A percentile compares a stretch with the other conserved stretches of the same genome.
Conservation (phyloP, 2,888 invertebrate species). For the Clunio marinus region DNA sequence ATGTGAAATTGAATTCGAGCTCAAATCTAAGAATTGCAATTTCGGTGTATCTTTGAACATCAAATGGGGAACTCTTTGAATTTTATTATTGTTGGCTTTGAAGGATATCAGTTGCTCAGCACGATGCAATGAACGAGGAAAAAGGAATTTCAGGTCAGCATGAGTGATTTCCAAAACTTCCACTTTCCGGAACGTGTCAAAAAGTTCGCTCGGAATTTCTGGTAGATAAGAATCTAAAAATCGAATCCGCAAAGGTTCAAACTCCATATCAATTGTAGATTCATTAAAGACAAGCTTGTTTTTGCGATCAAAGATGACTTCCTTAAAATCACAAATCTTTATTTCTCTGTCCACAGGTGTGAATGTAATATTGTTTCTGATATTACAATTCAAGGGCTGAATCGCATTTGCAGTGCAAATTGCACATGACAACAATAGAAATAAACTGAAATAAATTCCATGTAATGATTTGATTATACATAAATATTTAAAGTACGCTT, state of each 20-base stretch:
- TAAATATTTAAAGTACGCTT: not conserved
- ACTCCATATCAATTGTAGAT: not conserved
- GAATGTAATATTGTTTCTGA: not conserved
- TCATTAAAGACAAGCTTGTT: not conserved
- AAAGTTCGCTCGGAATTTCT: not conserved
- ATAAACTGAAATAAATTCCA: no score
- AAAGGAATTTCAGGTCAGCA: slow-evolving; percentile 4
- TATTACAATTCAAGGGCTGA: not conserved
- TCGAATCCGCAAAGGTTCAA: not conserved
- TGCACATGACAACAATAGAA: not conserved
- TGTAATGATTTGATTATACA: no score
- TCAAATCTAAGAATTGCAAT: slow-evolving; percentile 13
- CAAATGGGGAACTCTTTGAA: not conserved
- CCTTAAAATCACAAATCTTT: not conserved
- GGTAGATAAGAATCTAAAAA: not conserved
- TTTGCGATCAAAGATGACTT: not conserved
- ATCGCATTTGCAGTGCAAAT: not conserved
- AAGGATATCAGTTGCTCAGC: not conserved
- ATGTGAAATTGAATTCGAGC: not conserved
- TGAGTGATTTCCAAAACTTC: slow-evolving; percentile 24
- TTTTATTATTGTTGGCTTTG: slow-evolving; percentile 21
- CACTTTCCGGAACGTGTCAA: not conserved
- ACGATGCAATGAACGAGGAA: not conserved
- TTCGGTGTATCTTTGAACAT: not conserved
- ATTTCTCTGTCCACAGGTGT: not conserved